These are phyloP conservation scores for Drosophila guanche DNA, from an alignment of 1,140 invertebrate species.

Conservation along the genomic window DNA sequence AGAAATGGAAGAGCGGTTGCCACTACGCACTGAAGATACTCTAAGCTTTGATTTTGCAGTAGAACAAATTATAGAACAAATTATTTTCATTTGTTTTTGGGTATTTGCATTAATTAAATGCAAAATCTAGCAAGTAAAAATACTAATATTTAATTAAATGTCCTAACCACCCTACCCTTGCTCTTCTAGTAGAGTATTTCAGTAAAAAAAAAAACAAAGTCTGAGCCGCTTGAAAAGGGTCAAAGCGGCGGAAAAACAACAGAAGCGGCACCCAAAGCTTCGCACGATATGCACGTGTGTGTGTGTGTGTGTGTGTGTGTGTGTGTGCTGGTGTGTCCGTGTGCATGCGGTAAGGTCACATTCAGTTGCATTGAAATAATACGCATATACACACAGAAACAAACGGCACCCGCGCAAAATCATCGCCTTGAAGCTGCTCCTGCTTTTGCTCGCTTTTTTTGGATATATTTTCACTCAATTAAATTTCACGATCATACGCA, in stretches of 20 bases:
- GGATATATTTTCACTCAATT: conserved; percentile 82
- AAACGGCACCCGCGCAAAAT: not conserved
- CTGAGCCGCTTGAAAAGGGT: conserved; percentile 31
- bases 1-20: conserved; percentile 4
- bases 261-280: conserved; percentile 23
- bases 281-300: conserved; percentile 9
- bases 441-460: conserved; percentile 8
- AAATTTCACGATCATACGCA: conserved; percentile 80
- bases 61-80: no score
- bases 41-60: not conserved
- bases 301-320: conserved; percentile 4
- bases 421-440: no score
- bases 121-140: no score
- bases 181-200: not conserved
- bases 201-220: conserved; percentile 8
- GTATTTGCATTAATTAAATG: no score
- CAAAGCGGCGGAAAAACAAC: conserved; percentile 44
- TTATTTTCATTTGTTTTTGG: no score
- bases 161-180: no score
- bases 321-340: not conserved
- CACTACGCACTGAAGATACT: conserved; percentile 7
- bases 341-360: conserved; percentile 31
- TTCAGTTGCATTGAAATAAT: conserved; percentile 26
- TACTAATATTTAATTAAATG: no score
- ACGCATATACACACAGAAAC: conserved; percentile 27